Conservation (phyloP, 1,140 invertebrate species). For the Vanessa tameamea region DNA sequence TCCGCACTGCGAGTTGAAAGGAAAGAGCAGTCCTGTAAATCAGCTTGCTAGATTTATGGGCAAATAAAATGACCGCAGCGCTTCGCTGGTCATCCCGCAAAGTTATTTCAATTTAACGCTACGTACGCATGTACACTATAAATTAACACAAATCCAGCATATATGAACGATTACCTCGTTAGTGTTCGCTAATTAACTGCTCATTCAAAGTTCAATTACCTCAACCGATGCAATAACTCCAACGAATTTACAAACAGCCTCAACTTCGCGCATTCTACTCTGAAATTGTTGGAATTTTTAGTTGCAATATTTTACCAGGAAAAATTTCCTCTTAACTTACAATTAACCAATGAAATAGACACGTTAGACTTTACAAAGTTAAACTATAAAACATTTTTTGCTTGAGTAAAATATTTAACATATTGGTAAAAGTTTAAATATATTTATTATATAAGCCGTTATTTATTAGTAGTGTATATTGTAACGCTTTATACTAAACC, state of each 20-base stretch:
- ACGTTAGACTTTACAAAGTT: background rate
- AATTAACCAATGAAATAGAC: background rate
- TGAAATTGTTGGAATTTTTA: background rate
- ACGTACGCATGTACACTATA: conserved; percentile 47
- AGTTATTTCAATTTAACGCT: conserved; percentile 71
- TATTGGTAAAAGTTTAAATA: too few relatives aligned
- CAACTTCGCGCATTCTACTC: background rate
- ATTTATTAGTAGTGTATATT: too few relatives aligned
- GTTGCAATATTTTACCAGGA: background rate
- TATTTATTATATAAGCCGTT: too few relatives aligned
- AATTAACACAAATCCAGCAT: conserved; percentile 20
- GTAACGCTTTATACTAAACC: too few relatives aligned
- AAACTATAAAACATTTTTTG: background rate
- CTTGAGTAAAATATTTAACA: too few relatives aligned
- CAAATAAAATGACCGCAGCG: conserved; percentile 60
- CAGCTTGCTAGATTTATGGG: conserved; percentile 65
- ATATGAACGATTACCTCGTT: conserved; percentile 50
- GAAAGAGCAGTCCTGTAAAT: conserved; percentile 58
- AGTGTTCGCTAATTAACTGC: conserved; percentile 53
- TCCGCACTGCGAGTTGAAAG: conserved; percentile 15
- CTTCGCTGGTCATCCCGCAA: conserved; percentile 39
- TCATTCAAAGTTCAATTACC: conserved; percentile 29
- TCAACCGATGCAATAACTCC: conserved; percentile 10
- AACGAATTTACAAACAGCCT: background rate
- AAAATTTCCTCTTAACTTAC: background rate